Base-by-base conservation (phyloP, 2,888 invertebrate genomes). In the Callosobruchus maculatus region DNA sequence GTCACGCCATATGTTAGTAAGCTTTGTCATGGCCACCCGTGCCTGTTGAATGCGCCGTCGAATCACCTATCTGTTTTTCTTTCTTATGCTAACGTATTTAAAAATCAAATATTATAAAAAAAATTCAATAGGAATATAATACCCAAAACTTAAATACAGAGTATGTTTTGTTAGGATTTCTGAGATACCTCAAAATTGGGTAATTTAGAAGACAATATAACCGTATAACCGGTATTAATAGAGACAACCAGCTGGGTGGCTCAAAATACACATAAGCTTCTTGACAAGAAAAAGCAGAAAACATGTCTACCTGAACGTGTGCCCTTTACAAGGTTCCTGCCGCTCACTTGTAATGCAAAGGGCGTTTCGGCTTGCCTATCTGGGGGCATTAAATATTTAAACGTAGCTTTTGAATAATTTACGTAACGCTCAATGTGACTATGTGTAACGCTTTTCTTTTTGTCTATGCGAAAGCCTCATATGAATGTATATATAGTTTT, bases 351-450 rank as follows among this genome's bases (percentile, higher is more conserved):
- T 76, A 74, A 76, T 76, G 74, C 70, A 74, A 71, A 74, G 76
- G 76, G 74, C 75, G 76, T 76, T 75, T 76, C 13, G 7, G 75
- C 72, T 74, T 76, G 74, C 73, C 73, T 74, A 70, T 74, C 73
- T 68, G 73, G 68, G 71, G 72, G 22, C 72, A 72, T 76, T 76
- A 76, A 76, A 75, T 76, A 76, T 76, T 76, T 68, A 76, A 69
- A 67, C 70, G 71, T 22, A 20, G 18, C 69, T 70, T 74, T 69
- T 71, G 71, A 74, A 74, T 74, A 70, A 74, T 74, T 74, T 74
- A 74, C 71, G 67, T 21, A 49, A 74, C 70, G 71, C 13, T 18
- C 49, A 18, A 18, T 49, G 49, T 3, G 49, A 49, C 5, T 49
- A 49, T 49, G 49, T 49, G 49, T 49, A 7, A 49, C 49, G 13